Evolutionary conservation across 2,113 vertebrate genomes (phyloP).

Genomic region (Budorcas taxicolor): DNA sequence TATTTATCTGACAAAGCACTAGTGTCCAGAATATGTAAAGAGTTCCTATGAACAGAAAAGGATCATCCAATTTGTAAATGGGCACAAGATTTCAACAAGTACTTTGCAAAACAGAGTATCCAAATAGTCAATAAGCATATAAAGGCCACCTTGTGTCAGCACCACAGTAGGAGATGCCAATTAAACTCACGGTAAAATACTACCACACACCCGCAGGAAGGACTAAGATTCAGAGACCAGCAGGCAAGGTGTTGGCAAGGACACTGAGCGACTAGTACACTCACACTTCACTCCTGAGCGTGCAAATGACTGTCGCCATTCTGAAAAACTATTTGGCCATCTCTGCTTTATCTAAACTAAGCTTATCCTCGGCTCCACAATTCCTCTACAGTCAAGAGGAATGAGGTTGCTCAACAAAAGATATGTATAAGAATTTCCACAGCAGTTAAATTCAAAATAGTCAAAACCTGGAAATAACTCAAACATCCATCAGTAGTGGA

Average conservation of each 20-base stretch:
- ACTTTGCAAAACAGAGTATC: not conserved
- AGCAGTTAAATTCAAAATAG: not conserved
- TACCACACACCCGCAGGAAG: not conserved
- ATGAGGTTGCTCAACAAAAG: not conserved
- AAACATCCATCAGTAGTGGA: not conserved
- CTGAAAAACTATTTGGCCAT: constrained; percentile 18
- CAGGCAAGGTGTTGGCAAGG: not conserved
- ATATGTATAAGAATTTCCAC: not conserved
- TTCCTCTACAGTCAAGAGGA: not conserved
- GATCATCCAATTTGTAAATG: not conserved
- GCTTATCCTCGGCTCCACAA: not conserved
- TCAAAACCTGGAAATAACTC: not conserved
- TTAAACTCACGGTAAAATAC: constrained; percentile 31
- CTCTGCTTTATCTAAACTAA: not conserved
- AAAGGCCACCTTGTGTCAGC: not conserved
- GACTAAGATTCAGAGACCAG: constrained; percentile 16
- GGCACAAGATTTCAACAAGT: not conserved
- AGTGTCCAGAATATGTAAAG: not conserved
- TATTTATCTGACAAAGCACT: not conserved
- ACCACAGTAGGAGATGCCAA: not conserved
- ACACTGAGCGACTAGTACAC: not conserved
- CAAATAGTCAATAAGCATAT: not conserved
- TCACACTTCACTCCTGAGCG: not conserved
- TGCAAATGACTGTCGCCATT: not conserved
- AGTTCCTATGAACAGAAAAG: not conserved